Evolutionary conservation across 2,888 invertebrate species (phyloP).

Genomic region (Leuctra nigra): DNA sequence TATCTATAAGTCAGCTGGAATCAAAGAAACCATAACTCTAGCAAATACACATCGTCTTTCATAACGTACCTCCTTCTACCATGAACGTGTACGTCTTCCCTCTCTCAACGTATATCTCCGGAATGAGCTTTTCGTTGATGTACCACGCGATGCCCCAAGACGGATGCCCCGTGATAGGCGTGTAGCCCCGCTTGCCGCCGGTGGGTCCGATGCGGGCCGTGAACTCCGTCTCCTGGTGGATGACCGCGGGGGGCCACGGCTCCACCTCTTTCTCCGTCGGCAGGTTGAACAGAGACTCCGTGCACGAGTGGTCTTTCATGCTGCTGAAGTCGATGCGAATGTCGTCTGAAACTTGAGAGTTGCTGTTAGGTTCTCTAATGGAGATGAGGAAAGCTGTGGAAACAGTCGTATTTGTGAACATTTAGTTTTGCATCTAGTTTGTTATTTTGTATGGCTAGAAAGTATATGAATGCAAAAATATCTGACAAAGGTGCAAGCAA

Average conservation of each 20-base stretch:
- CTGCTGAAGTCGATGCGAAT: slow-evolving; percentile 71
- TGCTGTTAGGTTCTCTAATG: too few species aligned
- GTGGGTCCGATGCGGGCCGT: slow-evolving; percentile 78
- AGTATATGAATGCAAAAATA: too few species aligned
- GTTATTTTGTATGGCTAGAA: too few species aligned
- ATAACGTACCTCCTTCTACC: slow-evolving; percentile 70
- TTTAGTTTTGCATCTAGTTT: too few species aligned
- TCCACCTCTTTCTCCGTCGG: slow-evolving; percentile 51
- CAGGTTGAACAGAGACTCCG: slow-evolving; percentile 55
- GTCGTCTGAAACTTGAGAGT: slow-evolving; percentile 53
- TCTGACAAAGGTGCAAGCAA: too few species aligned
- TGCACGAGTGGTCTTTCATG: slow-evolving; percentile 67
- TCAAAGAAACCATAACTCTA: too few species aligned
- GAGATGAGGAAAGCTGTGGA: too few species aligned
- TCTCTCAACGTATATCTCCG: slow-evolving; percentile 80
- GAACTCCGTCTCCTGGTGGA: slow-evolving; percentile 57
- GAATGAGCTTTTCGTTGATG: slow-evolving; percentile 83
- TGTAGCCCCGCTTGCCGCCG: slow-evolving; percentile 82
- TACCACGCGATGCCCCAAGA: slow-evolving; percentile 93
- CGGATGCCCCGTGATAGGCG: slow-evolving; percentile 74
- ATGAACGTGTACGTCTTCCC: slow-evolving; percentile 80
- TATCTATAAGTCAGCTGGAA: too few species aligned
- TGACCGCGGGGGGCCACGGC: slow-evolving; percentile 63
- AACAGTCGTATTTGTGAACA: too few species aligned
- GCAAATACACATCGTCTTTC: too few species aligned